Base-by-base conservation (phyloP, 1,140 invertebrate genomes). In the Anastrepha obliqua region DNA sequence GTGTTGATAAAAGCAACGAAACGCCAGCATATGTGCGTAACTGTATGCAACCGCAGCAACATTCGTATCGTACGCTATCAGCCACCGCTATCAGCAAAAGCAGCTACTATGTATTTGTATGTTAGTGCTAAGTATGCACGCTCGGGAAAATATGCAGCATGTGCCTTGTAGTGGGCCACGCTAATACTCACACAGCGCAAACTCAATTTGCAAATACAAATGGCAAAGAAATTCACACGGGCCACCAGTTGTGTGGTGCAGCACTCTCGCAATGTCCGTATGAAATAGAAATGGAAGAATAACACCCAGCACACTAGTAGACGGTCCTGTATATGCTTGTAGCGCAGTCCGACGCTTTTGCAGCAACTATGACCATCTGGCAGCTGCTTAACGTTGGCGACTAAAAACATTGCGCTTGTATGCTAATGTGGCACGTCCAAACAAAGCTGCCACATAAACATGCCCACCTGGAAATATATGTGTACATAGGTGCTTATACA, bases 151-250 rank as follows among this genome's bases (percentile, higher is more conserved):
- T 55, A 29, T 9, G 9, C 9, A 55, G 1, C 9, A 55, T 55
- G 47, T 81, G 3, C n/a, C 47, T 55, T 55, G 74, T 81, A 13
- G 74, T 81, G 47, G 20, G 74, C 47, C 15, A 55, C 47, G 20
- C 47, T n/a, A 20, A 29, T 20, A 42, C 70, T 20, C 17, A n/a
- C 15, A 51, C 70, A 47, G n/a, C n/a, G 17, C 20, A 55, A 81
- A 81, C 74, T 81, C 74, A 81, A 81, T 81, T 81, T 81, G 74
- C 47, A 55, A 81, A 81, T 55, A 55, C 74, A 81, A 81, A 20
- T 81, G 29, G 42, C 11, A 7, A 15, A 42, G 13, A 6, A 15
- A 47, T 15, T 74, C 67, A 13, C 2, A 15, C n/a, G 15, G 11
- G 15, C 4, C 42, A 70, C 1, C 39, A 74, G 42, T 15, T 3